Percentiles rank a stretch among this genome's conserved stretches.
These are phyloP conservation scores for Synaphobranchus kaupii DNA, from an alignment of 2,797 vertebrate genomes.

Conservation along the genomic window DNA sequence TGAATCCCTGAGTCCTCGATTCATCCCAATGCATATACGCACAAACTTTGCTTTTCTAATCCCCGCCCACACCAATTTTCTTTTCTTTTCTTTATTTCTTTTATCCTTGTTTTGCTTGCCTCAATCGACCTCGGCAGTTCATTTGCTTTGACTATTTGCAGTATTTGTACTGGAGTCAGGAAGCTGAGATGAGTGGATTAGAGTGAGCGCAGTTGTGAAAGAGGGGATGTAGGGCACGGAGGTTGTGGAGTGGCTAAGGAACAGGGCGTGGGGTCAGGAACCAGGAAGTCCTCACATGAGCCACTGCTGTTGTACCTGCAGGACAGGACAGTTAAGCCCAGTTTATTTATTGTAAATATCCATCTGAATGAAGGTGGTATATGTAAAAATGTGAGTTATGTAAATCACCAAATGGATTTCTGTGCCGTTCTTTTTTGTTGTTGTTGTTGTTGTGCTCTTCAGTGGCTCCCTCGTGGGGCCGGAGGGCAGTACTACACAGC, in stretches of 20 bases:
- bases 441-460: not conserved
- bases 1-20: not conserved
- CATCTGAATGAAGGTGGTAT: not conserved
- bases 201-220: not conserved
- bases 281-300: not conserved
- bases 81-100: not conserved
- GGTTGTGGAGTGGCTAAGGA: not conserved
- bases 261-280: not conserved
- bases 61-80: not conserved
- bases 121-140: not conserved
- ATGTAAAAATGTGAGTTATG: not conserved
- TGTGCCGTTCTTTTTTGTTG: not conserved
- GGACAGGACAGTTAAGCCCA: not conserved
- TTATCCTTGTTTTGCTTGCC: not conserved
- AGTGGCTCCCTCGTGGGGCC: not conserved
- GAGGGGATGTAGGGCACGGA: not conserved
- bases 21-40: not conserved
- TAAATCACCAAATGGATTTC: not conserved
- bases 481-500: not conserved
- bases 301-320: not conserved
- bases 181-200: conserved; percentile 13
- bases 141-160: not conserved
- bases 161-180: not conserved
- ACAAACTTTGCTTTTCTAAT: not conserved
- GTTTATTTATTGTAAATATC: not conserved